Base-by-base conservation (phyloP, 1,140 invertebrate genomes). In the Eubasilissa regina region DNA sequence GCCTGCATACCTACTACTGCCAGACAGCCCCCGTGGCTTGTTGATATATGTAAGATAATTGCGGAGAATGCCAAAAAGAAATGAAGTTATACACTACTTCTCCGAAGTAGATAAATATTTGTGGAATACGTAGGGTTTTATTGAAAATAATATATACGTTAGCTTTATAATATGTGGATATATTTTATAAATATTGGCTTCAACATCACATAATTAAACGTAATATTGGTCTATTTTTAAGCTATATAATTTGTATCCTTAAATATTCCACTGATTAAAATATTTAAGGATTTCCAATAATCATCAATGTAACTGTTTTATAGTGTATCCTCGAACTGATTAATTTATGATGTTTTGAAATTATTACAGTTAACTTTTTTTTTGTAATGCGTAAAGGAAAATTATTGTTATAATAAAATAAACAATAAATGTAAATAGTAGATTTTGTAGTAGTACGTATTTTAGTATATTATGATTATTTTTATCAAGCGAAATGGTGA, bases 21-120 rank as follows among this genome's bases (percentile, higher is more conserved):
- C 21, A n/a, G 47, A 11, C 81, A 80, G 76, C 76, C 81, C 9
- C 81, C 81, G 21, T 83, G 81, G 81, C 81, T 83, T 10, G 21
- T 83, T 12, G 81, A 83, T 64, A 75, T 83, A 43, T 83, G 81
- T 53, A 83, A 83, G 62, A 66, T 83, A 19, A 80, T 83, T 51
- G 51, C 81, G 17, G 81, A 83, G 80, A 83, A 79, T 79, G 72
- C 81, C 79, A 83, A 83, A 77, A 83, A 83, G 77, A 83, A 83
- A 83, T 83, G 79, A 83, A 78, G 77, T 56, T 66, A 70, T 80
- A 35, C 19, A 51, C 58, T 56, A 74, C 68, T 74, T 17, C 43
- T 9, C 8, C 17, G 68, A 55, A 70, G 66, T 70, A 70, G 66
- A n/a, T 25, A 13, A 35, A 45, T 48, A 70, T 47, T 45, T 70